Conservation (phyloP, 92 coral and sea anemone genomes). For the Scolanthus callimorphus region DNA sequence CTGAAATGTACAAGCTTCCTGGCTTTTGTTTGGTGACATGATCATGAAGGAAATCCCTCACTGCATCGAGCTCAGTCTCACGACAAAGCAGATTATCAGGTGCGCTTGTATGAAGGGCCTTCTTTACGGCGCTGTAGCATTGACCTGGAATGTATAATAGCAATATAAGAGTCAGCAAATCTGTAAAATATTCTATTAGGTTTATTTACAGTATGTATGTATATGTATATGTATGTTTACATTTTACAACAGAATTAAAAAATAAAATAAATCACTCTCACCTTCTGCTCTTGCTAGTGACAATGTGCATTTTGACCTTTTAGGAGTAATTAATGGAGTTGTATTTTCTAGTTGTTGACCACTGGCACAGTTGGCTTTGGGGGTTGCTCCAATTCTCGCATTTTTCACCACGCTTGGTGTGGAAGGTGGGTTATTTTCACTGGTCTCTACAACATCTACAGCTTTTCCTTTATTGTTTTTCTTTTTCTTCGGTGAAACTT, state of each 20-base stretch:
- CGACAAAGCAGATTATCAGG: conserved; percentile 90
- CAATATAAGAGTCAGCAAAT: neutral
- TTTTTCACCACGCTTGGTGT: too few species aligned
- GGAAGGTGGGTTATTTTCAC: neutral
- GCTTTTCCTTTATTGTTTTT: conserved; percentile 56
- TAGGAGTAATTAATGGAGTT: too few species aligned
- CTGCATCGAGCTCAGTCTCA: conserved; percentile 71
- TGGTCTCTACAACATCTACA: conserved; percentile 23
- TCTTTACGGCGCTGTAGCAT: conserved; percentile 77
- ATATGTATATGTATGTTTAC: too few species aligned
- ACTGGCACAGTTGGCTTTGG: too few species aligned
- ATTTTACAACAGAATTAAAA: too few species aligned
- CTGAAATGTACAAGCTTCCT: conserved; percentile 96
- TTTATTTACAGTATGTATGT: conserved; percentile 9
- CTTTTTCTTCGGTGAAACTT: conserved; percentile 77
- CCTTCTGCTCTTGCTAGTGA: conserved; percentile 25
- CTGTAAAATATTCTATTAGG: conserved; percentile 6
- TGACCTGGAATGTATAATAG: conserved; percentile 35
- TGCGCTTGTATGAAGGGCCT: conserved; percentile 89
- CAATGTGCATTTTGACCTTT: conserved; percentile 6
- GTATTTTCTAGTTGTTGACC: too few species aligned
- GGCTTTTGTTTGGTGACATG: conserved; percentile 71
- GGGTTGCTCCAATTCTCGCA: too few species aligned
- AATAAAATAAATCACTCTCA: neutral
- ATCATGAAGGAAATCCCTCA: conserved; percentile 59